Evolutionary conservation across 2,888 invertebrate genomes (phyloP).

Genomic region (Azorinus chamasolen): DNA sequence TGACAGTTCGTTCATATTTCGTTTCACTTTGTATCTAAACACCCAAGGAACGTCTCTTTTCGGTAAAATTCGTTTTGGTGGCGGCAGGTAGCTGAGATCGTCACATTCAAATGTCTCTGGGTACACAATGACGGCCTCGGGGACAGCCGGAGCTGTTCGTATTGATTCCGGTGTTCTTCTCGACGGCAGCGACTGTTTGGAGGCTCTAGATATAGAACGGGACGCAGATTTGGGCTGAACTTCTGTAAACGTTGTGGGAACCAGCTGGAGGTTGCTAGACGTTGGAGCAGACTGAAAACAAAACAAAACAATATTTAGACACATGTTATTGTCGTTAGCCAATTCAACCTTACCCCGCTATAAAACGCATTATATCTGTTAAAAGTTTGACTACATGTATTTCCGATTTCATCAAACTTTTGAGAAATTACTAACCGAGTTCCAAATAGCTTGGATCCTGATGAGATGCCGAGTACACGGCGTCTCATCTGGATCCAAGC

Average conservation of each 20-base stretch:
- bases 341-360: no score
- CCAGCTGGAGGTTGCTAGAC: constrained; percentile 58
- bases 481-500: no score
- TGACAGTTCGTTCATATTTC: constrained; percentile 79
- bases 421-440: no score
- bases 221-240: constrained; percentile 64
- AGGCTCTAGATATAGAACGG: constrained; percentile 43
- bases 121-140: constrained; percentile 61
- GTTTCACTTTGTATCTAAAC: constrained; percentile 81
- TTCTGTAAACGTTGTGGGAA: constrained; percentile 67
- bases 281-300: constrained; percentile 21
- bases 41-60: constrained; percentile 79
- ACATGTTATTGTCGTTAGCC: no score
- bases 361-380: no score
- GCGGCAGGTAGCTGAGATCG: constrained; percentile 74
- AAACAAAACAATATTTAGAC: no score
- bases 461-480: no score
- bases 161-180: constrained; percentile 71
- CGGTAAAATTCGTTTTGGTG: constrained; percentile 74
- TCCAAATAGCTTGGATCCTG: no score
- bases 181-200: constrained; percentile 33
- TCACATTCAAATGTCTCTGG: constrained; percentile 73
- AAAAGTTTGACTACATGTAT: no score
- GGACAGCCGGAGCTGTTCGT: constrained; percentile 61
- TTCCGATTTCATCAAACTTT: no score